Evolutionary conservation across 2,797 vertebrate species (phyloP).

Genomic region (Anguilla pacifica): DNA sequence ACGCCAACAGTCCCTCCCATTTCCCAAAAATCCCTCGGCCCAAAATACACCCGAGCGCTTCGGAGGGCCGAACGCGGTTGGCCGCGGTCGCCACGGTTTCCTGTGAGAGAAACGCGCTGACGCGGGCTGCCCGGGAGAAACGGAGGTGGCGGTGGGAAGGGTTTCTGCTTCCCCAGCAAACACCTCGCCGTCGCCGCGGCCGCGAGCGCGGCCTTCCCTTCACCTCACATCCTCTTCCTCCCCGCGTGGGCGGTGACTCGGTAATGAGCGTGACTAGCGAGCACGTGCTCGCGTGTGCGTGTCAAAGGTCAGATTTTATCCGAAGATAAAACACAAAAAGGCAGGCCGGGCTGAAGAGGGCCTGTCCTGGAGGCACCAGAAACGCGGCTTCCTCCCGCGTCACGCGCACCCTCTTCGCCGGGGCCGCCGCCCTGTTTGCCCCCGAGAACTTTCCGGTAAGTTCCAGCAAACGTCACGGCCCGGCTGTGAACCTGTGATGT

Average conservation of each 20-base stretch:
- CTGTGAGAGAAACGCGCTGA: not conserved
- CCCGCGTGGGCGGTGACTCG: not conserved
- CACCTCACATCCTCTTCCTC: not conserved
- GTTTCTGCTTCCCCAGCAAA: not conserved
- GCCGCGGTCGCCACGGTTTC: not conserved
- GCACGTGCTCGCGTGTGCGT: not conserved
- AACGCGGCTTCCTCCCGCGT: not conserved
- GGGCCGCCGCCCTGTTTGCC: not conserved
- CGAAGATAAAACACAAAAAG: not conserved
- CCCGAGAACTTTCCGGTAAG: not conserved
- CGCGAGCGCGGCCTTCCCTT: not conserved
- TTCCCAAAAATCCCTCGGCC: slow-evolving; percentile 31
- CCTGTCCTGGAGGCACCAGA: not conserved
- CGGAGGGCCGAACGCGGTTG: not conserved
- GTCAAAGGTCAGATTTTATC: slow-evolving; percentile 1
- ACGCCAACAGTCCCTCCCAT: slow-evolving; percentile 57
- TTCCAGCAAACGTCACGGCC: not conserved
- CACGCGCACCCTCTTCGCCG: not conserved
- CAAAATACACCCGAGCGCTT: not conserved
- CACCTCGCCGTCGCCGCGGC: not conserved
- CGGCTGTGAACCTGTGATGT: not conserved
- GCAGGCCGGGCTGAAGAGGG: not conserved
- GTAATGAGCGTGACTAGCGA: slow-evolving; percentile 2
- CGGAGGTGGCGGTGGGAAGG: not conserved
- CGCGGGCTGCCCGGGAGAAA: not conserved